Evolutionary conservation across 2,113 vertebrate genomes (phyloP).

Genomic region (Etheostoma spectabile): DNA sequence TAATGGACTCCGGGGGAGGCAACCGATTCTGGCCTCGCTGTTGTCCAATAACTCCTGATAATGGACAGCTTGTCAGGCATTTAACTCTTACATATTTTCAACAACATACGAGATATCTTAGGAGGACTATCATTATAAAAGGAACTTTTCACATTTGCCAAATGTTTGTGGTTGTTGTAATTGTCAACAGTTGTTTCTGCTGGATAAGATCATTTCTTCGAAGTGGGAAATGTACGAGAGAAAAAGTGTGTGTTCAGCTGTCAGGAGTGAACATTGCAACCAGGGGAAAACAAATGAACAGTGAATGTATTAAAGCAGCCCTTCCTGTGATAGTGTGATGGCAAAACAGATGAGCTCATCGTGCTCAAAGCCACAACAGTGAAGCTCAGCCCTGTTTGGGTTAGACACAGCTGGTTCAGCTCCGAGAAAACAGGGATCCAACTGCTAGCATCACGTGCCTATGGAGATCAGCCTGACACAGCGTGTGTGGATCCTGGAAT

Average conservation of each 20-base stretch:
- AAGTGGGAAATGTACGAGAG: background rate
- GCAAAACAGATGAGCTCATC: constrained; percentile 51
- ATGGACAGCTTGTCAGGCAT: too few species aligned
- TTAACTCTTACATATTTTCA: too few species aligned
- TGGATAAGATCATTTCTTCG: background rate
- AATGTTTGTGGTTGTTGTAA: constrained; percentile 21
- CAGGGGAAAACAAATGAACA: constrained; percentile 12
- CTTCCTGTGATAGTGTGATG: background rate
- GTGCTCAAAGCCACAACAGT: background rate
- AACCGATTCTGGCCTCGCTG: too few species aligned
- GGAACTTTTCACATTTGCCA: background rate
- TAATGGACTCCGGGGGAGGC: too few species aligned
- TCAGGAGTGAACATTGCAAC: constrained; percentile 4
- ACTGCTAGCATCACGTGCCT: background rate
- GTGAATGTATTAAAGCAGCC: constrained; percentile 18
- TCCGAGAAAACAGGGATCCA: background rate
- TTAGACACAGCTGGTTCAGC: constrained; percentile 27
- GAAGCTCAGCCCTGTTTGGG: constrained; percentile 5
- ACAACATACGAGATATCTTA: background rate
- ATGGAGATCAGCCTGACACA: background rate
- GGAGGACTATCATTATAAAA: constrained; percentile 2
- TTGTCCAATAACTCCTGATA: too few species aligned
- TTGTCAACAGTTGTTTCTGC: constrained; percentile 28
- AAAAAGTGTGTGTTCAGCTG: background rate
- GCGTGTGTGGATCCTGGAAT: background rate